Percentiles rank a stretch among this genome's conserved stretches.
These are phyloP conservation scores for Sterna hirundo DNA, from an alignment of 2,113 vertebrate species.

Conservation along the genomic window DNA sequence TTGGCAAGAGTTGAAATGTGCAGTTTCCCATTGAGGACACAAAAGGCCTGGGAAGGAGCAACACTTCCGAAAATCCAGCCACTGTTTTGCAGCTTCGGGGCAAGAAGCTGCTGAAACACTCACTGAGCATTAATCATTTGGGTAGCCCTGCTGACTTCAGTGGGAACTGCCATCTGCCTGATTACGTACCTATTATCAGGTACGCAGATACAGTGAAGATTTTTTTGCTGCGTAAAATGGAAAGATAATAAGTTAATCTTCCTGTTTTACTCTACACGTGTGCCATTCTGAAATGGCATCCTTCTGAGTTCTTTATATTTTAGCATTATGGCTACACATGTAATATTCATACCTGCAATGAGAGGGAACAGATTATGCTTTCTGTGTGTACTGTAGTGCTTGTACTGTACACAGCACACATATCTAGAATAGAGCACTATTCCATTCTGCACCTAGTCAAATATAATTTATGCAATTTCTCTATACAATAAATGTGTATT, in stretches of 20 bases:
- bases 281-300: background rate
- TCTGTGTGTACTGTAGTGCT: background rate
- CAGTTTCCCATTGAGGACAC: background rate
- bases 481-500: background rate
- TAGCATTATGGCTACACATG: background rate
- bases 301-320: background rate
- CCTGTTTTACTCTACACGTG: background rate
- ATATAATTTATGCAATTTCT: background rate
- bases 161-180: background rate
- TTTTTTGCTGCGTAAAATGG: background rate
- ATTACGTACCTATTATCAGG: background rate
- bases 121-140: background rate
- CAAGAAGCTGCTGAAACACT: background rate
- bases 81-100: background rate
- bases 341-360: background rate
- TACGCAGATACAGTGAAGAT: background rate
- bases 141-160: background rate
- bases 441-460: background rate
- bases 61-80: background rate
- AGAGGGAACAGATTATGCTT: background rate
- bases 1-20: background rate
- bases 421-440: background rate
- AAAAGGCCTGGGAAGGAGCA: background rate
- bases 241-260: background rate
- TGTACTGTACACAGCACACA: background rate